Percentiles rank a stretch among this genome's conserved stretches.
These are phyloP conservation scores for Trachops cirrhosus DNA, from an alignment of 2,797 vertebrate genomes.

Conservation along the genomic window DNA sequence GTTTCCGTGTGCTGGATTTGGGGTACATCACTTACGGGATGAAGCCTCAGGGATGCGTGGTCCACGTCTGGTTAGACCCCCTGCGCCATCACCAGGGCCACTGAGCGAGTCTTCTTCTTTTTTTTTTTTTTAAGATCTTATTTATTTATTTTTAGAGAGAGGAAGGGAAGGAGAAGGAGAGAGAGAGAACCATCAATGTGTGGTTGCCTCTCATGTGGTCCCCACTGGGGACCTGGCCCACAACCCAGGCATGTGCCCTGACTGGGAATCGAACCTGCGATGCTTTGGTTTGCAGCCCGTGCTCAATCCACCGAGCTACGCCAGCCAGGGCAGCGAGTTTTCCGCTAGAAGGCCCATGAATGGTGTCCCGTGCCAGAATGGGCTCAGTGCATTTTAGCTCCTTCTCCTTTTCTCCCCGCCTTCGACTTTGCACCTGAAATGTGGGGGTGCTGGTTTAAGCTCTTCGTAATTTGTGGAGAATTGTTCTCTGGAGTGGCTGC, in stretches of 20 bases:
- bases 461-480: not conserved
- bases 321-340: too few relatives aligned
- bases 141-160: too few relatives aligned
- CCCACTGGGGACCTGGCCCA: too few relatives aligned
- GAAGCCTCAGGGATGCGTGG: not conserved
- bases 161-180: too few relatives aligned
- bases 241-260: too few relatives aligned
- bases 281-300: too few relatives aligned
- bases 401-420: too few relatives aligned
- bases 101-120: not conserved
- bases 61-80: not conserved
- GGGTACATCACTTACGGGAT: not conserved
- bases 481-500: not conserved
- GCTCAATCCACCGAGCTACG: too few relatives aligned
- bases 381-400: not conserved
- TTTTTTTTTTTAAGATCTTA: too few relatives aligned
- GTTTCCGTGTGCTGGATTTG: not conserved
- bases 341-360: not conserved
- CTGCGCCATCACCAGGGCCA: not conserved
- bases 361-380: not conserved
- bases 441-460: not conserved
- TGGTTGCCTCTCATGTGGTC: too few relatives aligned
- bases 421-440: not conserved
- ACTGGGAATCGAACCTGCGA: too few relatives aligned
- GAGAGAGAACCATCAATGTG: too few relatives aligned